Conservation (phyloP, 2,113 vertebrate genomes). For the Thermophis baileyi region DNA sequence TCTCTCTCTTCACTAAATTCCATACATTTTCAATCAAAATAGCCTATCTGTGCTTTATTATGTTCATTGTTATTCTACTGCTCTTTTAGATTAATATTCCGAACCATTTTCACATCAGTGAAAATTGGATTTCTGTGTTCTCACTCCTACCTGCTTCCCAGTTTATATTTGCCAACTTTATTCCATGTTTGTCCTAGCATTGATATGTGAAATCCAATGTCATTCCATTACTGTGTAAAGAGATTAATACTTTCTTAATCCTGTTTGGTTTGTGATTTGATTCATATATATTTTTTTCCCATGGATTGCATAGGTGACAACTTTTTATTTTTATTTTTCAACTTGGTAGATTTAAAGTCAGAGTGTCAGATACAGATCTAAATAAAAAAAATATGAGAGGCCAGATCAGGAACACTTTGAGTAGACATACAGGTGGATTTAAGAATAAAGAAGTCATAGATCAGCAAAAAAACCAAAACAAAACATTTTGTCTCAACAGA, state of each 20-base stretch:
- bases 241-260: constrained; percentile 49
- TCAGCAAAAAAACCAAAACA: neutral
- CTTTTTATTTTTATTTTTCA: constrained; percentile 23
- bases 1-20: neutral
- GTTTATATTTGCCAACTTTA: constrained; percentile 28
- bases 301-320: constrained; percentile 12
- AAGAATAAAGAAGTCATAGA: constrained; percentile 12
- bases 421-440: neutral
- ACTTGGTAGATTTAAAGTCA: constrained; percentile 23
- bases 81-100: neutral
- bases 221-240: constrained; percentile 40
- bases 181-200: constrained; percentile 39
- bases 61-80: neutral
- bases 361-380: constrained; percentile 28
- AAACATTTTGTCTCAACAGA: neutral
- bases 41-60: neutral
- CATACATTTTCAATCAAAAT: neutral
- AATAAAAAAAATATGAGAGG: constrained; percentile 24
- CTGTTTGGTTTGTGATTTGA: constrained; percentile 35
- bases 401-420: constrained; percentile 20
- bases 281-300: constrained; percentile 28
- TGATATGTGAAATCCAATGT: constrained; percentile 50
- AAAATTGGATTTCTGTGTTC: constrained; percentile 4
- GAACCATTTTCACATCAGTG: neutral
- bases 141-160: neutral